Percentiles rank a stretch among this genome's conserved stretches.
Conservation (phyloP, 1,140 invertebrate genomes). For the Trichonephila inaurata region DNA sequence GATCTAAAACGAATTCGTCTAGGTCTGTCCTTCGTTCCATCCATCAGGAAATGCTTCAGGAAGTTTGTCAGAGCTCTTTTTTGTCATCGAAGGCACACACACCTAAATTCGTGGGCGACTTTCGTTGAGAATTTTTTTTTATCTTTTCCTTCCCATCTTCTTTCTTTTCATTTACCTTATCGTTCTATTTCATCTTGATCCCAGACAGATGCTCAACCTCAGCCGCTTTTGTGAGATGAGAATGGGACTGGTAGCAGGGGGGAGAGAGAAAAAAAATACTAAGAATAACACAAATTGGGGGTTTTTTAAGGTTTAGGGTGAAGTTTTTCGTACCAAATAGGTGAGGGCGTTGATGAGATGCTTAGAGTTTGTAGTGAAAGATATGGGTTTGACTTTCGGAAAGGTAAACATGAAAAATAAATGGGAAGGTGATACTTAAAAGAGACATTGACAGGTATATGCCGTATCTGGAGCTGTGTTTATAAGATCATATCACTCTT, state of each 20-base stretch:
- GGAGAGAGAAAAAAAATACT: neutral
- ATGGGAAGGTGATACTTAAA: neutral
- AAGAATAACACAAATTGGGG: neutral
- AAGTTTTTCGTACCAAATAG: neutral
- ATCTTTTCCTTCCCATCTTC: neutral
- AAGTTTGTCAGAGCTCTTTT: neutral
- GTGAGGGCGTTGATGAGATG: neutral
- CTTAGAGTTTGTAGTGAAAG: neutral
- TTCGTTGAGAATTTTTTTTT: neutral
- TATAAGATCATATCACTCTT: no score
- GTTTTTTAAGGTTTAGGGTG: neutral
- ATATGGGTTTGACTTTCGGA: neutral
- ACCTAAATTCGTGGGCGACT: slow-evolving; percentile 48
- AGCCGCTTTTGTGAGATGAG: neutral
- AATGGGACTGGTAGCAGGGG: neutral
- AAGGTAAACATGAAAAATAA: neutral
- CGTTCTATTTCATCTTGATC: neutral
- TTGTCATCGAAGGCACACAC: slow-evolving; percentile 8
- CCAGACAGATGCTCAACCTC: neutral
- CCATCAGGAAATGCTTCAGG: slow-evolving; percentile 20
- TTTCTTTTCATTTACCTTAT: neutral
- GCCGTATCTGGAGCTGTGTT: no score
- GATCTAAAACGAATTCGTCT: slow-evolving; percentile 30
- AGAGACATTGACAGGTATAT: no score
- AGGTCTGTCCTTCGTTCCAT: slow-evolving; percentile 12